Conservation (phyloP, 1,140 invertebrate species). For the Microplitis demolitor region DNA sequence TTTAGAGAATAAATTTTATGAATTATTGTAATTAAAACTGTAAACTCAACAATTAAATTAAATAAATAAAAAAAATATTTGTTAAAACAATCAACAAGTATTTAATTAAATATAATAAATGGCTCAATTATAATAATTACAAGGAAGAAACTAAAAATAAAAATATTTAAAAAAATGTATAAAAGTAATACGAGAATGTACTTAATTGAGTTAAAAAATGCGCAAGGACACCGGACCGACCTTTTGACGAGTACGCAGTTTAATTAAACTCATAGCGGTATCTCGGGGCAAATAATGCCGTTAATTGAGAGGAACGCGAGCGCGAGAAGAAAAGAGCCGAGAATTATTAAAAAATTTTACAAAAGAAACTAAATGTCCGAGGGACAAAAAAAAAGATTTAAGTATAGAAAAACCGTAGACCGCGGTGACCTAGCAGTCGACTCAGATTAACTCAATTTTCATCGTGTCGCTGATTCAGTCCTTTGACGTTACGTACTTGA, state of each 20-base stretch:
- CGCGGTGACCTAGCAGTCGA: conserved; percentile 14
- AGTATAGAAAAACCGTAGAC: neutral
- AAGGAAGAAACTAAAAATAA: neutral
- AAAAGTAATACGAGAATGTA: neutral
- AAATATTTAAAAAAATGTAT: neutral
- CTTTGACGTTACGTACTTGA: conserved; percentile 12
- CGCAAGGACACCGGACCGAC: neutral
- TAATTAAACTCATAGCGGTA: conserved; percentile 19
- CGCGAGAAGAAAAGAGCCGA: neutral
- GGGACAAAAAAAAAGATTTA: conserved; percentile 2
- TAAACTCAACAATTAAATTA: neutral
- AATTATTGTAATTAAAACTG: neutral
- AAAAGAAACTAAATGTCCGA: neutral
- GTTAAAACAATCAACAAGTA: neutral
- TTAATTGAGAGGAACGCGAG: conserved; percentile 9
- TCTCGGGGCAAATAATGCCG: neutral
- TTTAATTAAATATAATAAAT: neutral
- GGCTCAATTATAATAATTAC: neutral
- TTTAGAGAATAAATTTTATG: too few relatives aligned
- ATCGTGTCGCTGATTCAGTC: conserved; percentile 19
- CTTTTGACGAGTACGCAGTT: neutral
- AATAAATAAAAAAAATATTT: neutral
- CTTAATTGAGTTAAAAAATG: conserved; percentile 8
- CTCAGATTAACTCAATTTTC: conserved; percentile 23
- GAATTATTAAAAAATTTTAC: neutral